phyloP scores from a whole-genome alignment of 2,113 vertebrate species.

The Peucedramus taeniatus region DNA sequence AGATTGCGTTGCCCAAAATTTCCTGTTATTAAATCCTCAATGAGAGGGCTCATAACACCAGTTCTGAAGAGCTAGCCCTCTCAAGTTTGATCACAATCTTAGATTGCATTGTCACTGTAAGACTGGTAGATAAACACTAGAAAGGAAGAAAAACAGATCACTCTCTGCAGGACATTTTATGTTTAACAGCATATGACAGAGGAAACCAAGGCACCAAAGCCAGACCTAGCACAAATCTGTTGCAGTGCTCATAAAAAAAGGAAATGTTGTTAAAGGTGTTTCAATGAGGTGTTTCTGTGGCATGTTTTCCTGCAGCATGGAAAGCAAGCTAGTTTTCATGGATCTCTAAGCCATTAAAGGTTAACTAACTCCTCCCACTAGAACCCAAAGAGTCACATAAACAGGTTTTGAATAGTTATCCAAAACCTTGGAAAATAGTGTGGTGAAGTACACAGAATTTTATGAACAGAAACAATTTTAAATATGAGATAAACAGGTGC shows the following conservation, averaged over 20 bases:
- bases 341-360: not conserved
- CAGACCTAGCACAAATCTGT: not conserved
- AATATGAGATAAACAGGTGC: not conserved
- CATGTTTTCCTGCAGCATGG: not conserved
- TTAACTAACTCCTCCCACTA: not conserved
- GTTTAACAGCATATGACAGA: not conserved
- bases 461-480: not conserved
- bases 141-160: not conserved
- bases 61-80: not conserved
- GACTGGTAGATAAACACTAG: not conserved
- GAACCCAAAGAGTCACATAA: not conserved
- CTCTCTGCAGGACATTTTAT: not conserved
- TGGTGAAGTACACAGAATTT: not conserved
- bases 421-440: not conserved
- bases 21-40: not conserved
- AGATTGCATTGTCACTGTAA: not conserved
- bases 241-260: slow-evolving; percentile 12
- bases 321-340: slow-evolving; percentile 13
- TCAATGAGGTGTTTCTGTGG: not conserved
- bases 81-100: not conserved
- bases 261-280: not conserved
- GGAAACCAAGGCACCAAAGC: not conserved
- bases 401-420: not conserved
- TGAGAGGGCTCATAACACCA: not conserved
- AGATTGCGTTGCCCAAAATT: not conserved